A percentile compares a stretch with the other conserved stretches of the same genome.
Conservation (phyloP, 1,140 invertebrate genomes). For the Lepidurus apus region DNA sequence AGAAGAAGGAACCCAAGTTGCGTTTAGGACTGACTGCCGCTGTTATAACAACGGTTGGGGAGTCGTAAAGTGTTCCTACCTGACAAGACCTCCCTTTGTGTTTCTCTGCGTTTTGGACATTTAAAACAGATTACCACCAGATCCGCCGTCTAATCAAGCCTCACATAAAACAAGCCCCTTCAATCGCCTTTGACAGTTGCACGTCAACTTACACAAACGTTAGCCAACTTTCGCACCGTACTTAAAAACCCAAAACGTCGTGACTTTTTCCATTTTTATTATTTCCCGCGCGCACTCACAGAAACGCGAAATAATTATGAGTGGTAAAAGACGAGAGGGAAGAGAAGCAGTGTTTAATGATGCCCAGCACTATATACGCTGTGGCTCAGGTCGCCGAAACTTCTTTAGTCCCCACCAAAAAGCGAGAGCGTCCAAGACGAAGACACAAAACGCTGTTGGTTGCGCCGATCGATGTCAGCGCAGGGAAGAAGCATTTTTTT, state of each 20-base stretch:
- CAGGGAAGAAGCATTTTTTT: neutral
- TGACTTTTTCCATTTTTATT: too few relatives aligned
- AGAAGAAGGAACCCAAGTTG: neutral
- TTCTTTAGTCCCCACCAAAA: too few relatives aligned
- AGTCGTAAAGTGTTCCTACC: constrained; percentile 17
- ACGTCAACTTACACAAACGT: constrained; percentile 22
- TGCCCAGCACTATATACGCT: too few relatives aligned
- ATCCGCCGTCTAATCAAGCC: constrained; percentile 20
- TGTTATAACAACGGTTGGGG: constrained; percentile 21
- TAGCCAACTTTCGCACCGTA: constrained; percentile 2
- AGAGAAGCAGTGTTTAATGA: too few relatives aligned
- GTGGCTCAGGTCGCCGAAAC: too few relatives aligned
- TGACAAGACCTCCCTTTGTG: constrained; percentile 21
- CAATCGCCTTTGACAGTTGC: constrained; percentile 16
- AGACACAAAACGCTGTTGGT: neutral
- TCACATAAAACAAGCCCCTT: constrained; percentile 6
- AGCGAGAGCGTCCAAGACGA: neutral
- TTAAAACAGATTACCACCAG: constrained; percentile 1
- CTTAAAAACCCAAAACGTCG: neutral
- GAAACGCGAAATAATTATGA: too few relatives aligned
- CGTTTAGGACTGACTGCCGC: constrained; percentile 17
- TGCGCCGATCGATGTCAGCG: constrained; percentile 20
- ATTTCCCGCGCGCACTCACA: too few relatives aligned
- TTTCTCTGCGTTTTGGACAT: constrained; percentile 21
- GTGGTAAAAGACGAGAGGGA: too few relatives aligned